phyloP scores from a whole-genome alignment of 2,888 invertebrate genomes.

The Bellardia bayeri region DNA sequence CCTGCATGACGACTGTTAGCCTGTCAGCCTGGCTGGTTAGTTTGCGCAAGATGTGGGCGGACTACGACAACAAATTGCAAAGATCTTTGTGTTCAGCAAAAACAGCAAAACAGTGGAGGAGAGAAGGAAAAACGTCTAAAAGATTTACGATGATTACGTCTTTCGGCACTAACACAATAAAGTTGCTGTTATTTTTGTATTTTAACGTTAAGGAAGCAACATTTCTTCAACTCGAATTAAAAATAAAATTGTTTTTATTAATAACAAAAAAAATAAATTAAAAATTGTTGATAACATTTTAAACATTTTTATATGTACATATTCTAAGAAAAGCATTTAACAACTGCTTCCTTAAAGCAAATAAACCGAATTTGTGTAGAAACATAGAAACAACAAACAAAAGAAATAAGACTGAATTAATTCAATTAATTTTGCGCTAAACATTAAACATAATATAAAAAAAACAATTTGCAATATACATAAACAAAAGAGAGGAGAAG shows the following conservation, averaged over 20 bases:
- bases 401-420: slow-evolving; percentile 41
- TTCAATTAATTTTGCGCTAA: slow-evolving; percentile 43
- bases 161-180: slow-evolving; percentile 32
- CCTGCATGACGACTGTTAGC: slow-evolving; percentile 26
- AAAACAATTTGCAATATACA: slow-evolving; percentile 27
- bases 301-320: slow-evolving; percentile 5
- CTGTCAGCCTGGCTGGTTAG: slow-evolving; percentile 19
- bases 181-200: not conserved
- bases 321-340: slow-evolving; percentile 36
- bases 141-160: slow-evolving; percentile 58
- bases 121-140: slow-evolving; percentile 33
- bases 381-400: slow-evolving; percentile 16
- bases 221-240: slow-evolving; percentile 21
- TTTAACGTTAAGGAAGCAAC: slow-evolving; percentile 42
- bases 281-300: slow-evolving; percentile 17
- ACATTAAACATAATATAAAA: slow-evolving; percentile 19
- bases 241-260: slow-evolving; percentile 34
- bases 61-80: slow-evolving; percentile 55
- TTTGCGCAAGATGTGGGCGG: slow-evolving; percentile 62
- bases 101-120: slow-evolving; percentile 1
- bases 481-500: not conserved
- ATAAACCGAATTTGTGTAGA: slow-evolving; percentile 4
- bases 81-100: slow-evolving; percentile 38
- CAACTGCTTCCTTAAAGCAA: slow-evolving; percentile 22
- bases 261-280: slow-evolving; percentile 41